Conservation (phyloP, 2,797 vertebrate genomes). For the Parauchenoglanis punctatus region DNA sequence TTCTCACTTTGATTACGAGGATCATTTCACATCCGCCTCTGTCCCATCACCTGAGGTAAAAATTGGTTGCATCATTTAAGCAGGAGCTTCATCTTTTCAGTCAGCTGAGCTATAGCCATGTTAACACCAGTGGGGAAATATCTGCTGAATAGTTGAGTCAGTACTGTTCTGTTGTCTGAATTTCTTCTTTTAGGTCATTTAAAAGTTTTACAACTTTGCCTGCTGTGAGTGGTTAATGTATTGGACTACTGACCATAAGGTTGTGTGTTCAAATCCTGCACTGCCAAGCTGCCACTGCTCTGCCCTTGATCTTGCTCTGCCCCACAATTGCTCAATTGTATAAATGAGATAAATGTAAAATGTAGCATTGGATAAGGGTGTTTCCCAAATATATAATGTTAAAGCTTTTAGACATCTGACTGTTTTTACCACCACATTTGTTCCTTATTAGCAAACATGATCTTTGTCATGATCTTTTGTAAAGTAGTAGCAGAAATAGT, state of each 20-base stretch:
- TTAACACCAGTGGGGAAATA: not conserved
- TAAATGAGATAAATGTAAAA: not conserved
- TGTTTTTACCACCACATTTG: not conserved
- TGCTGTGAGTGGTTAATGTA: not conserved
- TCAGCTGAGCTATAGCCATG: not conserved
- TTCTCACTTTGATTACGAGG: not conserved
- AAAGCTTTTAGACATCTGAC: not conserved
- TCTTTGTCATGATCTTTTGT: not conserved
- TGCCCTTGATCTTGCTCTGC: not conserved
- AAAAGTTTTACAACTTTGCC: not conserved
- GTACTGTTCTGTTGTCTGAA: not conserved
- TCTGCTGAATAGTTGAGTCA: not conserved
- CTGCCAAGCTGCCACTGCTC: not conserved
- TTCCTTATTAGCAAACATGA: not conserved
- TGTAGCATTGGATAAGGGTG: not conserved
- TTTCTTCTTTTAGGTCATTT: not conserved
- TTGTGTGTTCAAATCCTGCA: not conserved
- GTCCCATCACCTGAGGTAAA: not conserved
- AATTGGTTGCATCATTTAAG: not conserved
- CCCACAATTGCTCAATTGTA: not conserved
- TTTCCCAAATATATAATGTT: not conserved
- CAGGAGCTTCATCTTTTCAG: not conserved
- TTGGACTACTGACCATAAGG: not conserved
- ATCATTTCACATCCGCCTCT: not conserved
- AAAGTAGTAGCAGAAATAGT: not conserved